Evolutionary conservation across 2,113 vertebrate genomes (phyloP).

Genomic region (Pachycephala philippinensis): DNA sequence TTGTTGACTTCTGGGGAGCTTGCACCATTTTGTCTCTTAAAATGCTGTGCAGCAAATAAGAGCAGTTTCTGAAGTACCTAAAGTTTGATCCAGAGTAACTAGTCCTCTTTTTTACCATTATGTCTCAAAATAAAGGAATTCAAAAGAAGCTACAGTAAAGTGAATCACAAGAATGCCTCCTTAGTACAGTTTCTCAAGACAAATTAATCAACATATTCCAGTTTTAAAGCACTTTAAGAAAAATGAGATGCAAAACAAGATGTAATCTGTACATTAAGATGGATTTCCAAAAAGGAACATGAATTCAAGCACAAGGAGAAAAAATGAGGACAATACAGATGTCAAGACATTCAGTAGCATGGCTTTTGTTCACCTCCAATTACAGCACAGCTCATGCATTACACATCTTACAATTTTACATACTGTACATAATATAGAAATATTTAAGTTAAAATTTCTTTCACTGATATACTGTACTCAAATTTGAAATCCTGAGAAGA

Average conservation of each 20-base stretch:
- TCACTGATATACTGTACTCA: slow-evolving; percentile 78
- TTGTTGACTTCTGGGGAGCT: neutral
- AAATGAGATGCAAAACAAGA: neutral
- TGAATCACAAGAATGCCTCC: neutral
- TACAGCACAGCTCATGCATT: slow-evolving; percentile 69
- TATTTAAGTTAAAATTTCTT: slow-evolving; percentile 82
- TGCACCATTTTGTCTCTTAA: slow-evolving; percentile 18
- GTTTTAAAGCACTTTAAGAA: slow-evolving; percentile 37
- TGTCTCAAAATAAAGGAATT: neutral
- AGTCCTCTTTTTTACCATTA: slow-evolving; percentile 15
- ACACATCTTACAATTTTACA: slow-evolving; percentile 81
- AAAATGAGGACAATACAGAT: slow-evolving; percentile 19
- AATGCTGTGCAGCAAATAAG: neutral
- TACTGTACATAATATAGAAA: slow-evolving; percentile 83
- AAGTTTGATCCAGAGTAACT: neutral
- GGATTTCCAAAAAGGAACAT: slow-evolving; percentile 19
- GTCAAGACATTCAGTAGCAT: slow-evolving; percentile 57
- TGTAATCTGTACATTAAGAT: neutral
- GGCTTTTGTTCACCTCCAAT: slow-evolving; percentile 45
- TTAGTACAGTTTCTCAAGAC: neutral
- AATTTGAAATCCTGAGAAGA: slow-evolving; percentile 89
- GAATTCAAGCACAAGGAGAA: neutral
- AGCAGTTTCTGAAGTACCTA: neutral
- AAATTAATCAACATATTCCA: neutral
- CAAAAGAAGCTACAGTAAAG: slow-evolving; percentile 10